These are phyloP conservation scores for Rhinolophus sinicus DNA, from an alignment of 2,113 vertebrate genomes.

Conservation along the genomic window DNA sequence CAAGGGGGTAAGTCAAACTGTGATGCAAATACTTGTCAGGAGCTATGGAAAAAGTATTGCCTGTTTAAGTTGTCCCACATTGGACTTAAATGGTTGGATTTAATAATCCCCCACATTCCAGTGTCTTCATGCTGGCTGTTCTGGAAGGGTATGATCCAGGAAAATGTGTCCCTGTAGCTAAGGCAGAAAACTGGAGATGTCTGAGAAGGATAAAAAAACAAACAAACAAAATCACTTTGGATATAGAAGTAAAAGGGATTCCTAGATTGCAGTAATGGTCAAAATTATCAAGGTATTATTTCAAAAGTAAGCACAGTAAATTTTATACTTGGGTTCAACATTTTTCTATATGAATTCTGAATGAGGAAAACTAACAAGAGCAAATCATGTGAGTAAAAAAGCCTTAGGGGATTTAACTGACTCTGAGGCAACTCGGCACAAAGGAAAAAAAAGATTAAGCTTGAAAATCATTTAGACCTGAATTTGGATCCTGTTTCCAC, in stretches of 20 bases:
- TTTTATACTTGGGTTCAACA: background rate
- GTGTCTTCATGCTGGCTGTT: background rate
- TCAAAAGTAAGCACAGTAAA: background rate
- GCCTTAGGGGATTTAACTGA: background rate
- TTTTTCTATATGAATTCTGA: background rate
- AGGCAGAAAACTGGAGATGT: background rate
- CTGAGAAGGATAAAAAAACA: background rate
- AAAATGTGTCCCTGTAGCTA: background rate
- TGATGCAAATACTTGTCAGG: background rate
- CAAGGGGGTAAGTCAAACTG: background rate
- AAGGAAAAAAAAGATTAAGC: background rate
- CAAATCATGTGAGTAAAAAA: background rate
- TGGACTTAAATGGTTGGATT: background rate
- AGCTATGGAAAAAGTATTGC: background rate
- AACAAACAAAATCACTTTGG: background rate
- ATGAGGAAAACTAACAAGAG: background rate
- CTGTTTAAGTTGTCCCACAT: background rate
- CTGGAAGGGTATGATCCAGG: background rate
- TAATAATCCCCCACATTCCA: background rate
- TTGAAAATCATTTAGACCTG: background rate
- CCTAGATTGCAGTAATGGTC: background rate
- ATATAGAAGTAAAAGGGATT: background rate
- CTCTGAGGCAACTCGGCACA: background rate
- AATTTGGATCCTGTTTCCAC: background rate
- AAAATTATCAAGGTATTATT: conserved; percentile 5